Conservation (phyloP, 2,888 invertebrate species). For the Liposcelis brunnea region DNA sequence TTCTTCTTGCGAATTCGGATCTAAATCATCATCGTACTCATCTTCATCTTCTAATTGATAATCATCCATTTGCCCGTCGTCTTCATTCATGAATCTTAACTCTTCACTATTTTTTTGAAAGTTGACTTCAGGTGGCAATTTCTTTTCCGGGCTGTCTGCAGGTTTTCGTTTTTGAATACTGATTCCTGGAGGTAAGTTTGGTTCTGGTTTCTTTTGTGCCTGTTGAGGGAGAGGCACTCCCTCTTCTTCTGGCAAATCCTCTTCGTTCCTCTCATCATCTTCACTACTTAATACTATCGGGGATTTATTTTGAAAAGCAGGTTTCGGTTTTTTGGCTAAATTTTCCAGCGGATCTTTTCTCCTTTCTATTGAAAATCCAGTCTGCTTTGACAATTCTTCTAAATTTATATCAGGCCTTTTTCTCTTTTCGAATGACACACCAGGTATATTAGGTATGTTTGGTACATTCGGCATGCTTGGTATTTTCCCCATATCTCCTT, state of each 20-base stretch:
- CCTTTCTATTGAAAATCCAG: too few relatives aligned
- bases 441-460: too few relatives aligned
- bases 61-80: background rate
- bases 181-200: slow-evolving; percentile 12
- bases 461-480: too few relatives aligned
- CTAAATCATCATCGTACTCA: slow-evolving; percentile 8
- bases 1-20: slow-evolving; percentile 6
- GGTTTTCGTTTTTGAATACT: slow-evolving; percentile 9
- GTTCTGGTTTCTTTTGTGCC: slow-evolving; percentile 9
- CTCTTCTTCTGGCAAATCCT: slow-evolving; percentile 4
- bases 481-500: too few relatives aligned
- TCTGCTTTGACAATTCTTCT: too few relatives aligned
- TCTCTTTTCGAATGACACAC: too few relatives aligned
- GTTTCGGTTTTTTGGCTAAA: background rate
- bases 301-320: background rate
- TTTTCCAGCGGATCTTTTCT: too few relatives aligned
- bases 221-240: slow-evolving; percentile 8
- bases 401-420: too few relatives aligned
- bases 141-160: too few relatives aligned
- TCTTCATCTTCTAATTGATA: background rate
- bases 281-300: background rate
- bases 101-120: background rate
- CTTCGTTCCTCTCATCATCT: background rate
- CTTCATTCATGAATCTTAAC: background rate
- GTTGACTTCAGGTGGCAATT: slow-evolving; percentile 1